A percentile compares a stretch with the other conserved stretches of the same genome.
Conservation (phyloP, 2,888 invertebrate genomes). For the Clepsis dumicolana region DNA sequence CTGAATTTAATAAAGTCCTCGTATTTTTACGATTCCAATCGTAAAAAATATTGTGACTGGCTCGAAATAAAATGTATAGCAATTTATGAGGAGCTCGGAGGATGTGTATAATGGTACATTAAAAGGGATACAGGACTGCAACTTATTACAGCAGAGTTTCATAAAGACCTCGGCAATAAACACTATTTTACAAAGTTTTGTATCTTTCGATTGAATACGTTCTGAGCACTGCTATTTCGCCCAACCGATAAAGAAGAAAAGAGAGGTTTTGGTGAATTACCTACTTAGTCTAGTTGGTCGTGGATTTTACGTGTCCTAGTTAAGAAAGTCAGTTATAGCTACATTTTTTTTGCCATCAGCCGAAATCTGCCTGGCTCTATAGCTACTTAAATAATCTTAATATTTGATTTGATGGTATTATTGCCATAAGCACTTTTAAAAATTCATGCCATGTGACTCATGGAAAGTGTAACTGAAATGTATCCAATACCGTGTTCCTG, state of each 20-base stretch:
- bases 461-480: conserved; percentile 57
- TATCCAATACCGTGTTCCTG: conserved; percentile 56
- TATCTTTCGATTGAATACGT: too few relatives aligned
- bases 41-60: conserved; percentile 64
- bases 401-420: too few relatives aligned
- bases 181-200: too few relatives aligned
- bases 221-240: too few relatives aligned
- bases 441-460: conserved; percentile 53
- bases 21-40: conserved; percentile 64
- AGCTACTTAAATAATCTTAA: too few relatives aligned
- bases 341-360: too few relatives aligned
- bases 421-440: conserved; percentile 29
- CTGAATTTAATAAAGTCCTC: conserved; percentile 71
- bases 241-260: too few relatives aligned
- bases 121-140: neutral
- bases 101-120: conserved; percentile 2
- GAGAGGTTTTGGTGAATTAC: too few relatives aligned
- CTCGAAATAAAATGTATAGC: conserved; percentile 57
- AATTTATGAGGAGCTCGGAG: conserved; percentile 47
- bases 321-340: too few relatives aligned
- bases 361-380: too few relatives aligned
- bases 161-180: neutral
- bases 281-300: too few relatives aligned
- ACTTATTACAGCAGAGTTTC: neutral
- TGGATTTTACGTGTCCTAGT: too few relatives aligned